These are phyloP conservation scores for Agelastica alni DNA, from an alignment of 2,888 invertebrate genomes.

Conservation along the genomic window DNA sequence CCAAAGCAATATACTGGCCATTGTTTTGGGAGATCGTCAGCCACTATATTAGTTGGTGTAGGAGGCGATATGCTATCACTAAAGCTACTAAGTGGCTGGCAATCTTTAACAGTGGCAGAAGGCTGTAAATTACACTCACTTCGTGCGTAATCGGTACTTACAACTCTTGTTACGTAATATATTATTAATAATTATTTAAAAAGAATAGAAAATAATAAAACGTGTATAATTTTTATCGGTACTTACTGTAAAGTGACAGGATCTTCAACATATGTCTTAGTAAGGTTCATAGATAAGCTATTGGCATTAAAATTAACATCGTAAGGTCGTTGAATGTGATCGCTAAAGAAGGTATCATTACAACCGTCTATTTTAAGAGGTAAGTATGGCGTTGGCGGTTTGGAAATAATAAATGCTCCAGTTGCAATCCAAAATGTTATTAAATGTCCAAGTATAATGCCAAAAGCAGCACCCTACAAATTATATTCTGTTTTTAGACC, in stretches of 20 bases:
- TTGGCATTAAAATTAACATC: conserved; percentile 48
- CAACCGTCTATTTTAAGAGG: conserved; percentile 69
- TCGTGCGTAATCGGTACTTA: too few relatives aligned
- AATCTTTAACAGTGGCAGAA: too few relatives aligned
- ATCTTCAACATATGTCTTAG: neutral
- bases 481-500: conserved; percentile 1
- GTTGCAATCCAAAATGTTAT: conserved; percentile 77
- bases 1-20: too few relatives aligned
- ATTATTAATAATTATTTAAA: too few relatives aligned
- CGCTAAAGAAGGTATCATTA: conserved; percentile 66
- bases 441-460: conserved; percentile 75
- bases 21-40: too few relatives aligned
- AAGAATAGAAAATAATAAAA: too few relatives aligned
- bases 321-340: conserved; percentile 60
- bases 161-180: too few relatives aligned
- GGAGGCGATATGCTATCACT: too few relatives aligned
- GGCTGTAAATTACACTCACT: too few relatives aligned
- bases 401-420: conserved; percentile 69
- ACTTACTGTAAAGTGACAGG: neutral
- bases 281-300: conserved; percentile 33
- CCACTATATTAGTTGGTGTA: too few relatives aligned
- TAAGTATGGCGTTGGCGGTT: conserved; percentile 62
- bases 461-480: conserved; percentile 72
- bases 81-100: too few relatives aligned
- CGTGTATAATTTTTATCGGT: too few relatives aligned